A percentile compares a stretch with the other conserved stretches of the same genome.
phyloP scores from a whole-genome alignment of 1,140 invertebrate species.

The Zaprionus lachaisei region DNA sequence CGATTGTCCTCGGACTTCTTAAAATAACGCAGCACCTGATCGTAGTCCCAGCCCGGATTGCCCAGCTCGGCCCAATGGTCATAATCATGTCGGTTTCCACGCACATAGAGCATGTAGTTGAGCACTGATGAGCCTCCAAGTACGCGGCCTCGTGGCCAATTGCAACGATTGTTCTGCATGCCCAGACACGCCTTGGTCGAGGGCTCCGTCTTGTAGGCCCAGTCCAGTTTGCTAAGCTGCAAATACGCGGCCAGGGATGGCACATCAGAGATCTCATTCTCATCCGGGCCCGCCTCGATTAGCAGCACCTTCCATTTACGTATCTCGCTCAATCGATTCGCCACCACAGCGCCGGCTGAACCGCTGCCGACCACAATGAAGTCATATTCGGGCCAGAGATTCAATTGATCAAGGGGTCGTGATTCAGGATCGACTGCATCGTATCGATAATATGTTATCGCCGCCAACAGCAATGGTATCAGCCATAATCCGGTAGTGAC shows the following conservation, averaged over 20 bases:
- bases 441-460: constrained; percentile 92
- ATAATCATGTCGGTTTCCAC: constrained; percentile 93
- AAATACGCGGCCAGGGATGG: constrained; percentile 94
- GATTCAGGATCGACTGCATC: constrained; percentile 92
- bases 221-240: constrained; percentile 94
- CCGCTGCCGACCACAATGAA: constrained; percentile 96
- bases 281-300: constrained; percentile 96
- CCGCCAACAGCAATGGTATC: constrained; percentile 91
- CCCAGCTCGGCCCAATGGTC: constrained; percentile 95
- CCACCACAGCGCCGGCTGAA: constrained; percentile 91
- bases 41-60: constrained; percentile 95
- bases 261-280: constrained; percentile 95
- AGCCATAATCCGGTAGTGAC: constrained; percentile 91
- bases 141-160: constrained; percentile 94
- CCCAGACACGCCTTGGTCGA: constrained; percentile 92
- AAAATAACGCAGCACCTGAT: constrained; percentile 95
- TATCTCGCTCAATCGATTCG: constrained; percentile 94
- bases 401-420: constrained; percentile 87
- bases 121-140: constrained; percentile 95
- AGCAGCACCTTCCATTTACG: constrained; percentile 92
- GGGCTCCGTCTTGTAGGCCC: constrained; percentile 96
- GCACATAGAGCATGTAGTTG: constrained; percentile 97
- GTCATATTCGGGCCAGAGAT: constrained; percentile 89
- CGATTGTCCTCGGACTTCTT: constrained; percentile 95
- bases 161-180: constrained; percentile 90